Conservation (phyloP, 2,888 invertebrate species). For the Polydesmus complanatus region DNA sequence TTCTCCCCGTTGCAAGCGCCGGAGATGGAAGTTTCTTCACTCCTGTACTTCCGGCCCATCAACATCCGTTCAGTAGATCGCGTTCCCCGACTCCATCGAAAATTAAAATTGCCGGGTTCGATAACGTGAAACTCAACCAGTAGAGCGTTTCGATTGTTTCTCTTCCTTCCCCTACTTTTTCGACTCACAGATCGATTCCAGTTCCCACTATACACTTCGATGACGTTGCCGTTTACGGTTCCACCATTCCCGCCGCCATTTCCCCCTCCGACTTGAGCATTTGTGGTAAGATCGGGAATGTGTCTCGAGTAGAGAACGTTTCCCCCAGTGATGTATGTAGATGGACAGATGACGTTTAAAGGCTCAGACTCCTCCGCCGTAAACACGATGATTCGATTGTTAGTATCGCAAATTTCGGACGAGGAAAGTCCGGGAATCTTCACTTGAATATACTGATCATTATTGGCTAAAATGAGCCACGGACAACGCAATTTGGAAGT, state of each 20-base stretch:
- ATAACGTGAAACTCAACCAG: constrained; percentile 59
- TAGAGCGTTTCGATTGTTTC: constrained; percentile 49
- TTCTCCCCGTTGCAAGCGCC: constrained; percentile 66
- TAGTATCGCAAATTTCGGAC: constrained; percentile 45
- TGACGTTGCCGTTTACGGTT: not conserved
- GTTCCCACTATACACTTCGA: not conserved
- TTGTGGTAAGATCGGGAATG: not conserved
- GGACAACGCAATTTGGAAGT: constrained; percentile 20
- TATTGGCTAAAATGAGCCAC: constrained; percentile 23
- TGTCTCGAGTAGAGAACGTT: not conserved
- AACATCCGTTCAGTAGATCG: constrained; percentile 28
- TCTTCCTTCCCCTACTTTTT: constrained; percentile 25
- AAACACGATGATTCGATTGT: constrained; percentile 57
- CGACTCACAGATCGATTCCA: not conserved
- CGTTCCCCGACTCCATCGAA: constrained; percentile 65
- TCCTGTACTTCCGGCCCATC: constrained; percentile 22
- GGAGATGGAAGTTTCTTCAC: constrained; percentile 18
- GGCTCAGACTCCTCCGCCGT: constrained; percentile 29
- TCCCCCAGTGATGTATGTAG: not conserved
- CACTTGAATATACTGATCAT: constrained; percentile 23
- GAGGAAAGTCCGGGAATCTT: constrained; percentile 21
- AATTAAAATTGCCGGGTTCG: constrained; percentile 55
- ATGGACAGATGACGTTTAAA: constrained; percentile 17
- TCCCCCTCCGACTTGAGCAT: constrained; percentile 51
- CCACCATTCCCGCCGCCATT: constrained; percentile 37